Evolutionary conservation across 2,797 vertebrate genomes (phyloP), one percentile per base, ranked within the genome.

Genomic region (Lophius americanus): DNA sequence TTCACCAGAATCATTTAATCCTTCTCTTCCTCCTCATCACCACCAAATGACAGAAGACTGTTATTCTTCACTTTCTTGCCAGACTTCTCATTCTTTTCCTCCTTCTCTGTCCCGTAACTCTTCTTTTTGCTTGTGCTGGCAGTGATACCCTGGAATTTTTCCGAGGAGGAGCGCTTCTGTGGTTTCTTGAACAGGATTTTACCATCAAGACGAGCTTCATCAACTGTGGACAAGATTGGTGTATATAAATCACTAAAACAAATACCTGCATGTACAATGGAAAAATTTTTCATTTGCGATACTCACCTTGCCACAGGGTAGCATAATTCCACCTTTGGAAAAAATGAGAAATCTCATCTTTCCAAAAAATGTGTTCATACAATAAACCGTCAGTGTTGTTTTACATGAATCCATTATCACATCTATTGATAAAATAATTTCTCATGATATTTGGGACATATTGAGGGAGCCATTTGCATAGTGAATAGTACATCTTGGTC

Each of bases 141-240:
- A 6, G 94, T 96, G 89, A 98, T 94, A 64, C 96, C 96, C 80
- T 95, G 92, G 81, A 92, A 92, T 79, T 95, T 95, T 56, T 94
- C 95, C 8, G 96, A 94, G 7, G 96, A 94, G 3, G 93, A 92
- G 60, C 96, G 95, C 83, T 99, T 99, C 60, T 84, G 87, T 44
- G 98, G 98, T 82, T 99, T 99, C 91, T 95, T 95, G 85, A 99
- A 99, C 59, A 97, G 61, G 78, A 99, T 98, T 92, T 96, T 98
- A 36, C 96, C 95, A 68, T 96, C 96, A 13, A 91, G 52, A 55
- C 94, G 84, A 63, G 91, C 85, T 41, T 95, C 91, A 39, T 93
- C 93, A 68, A 93, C 97, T 98, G 78, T 42, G 81, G 65, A 53
- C 8, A 48, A n/a, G 42, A 49, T 0, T 2, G 35, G 33, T 5